These are phyloP conservation scores for Spodoptera littoralis DNA, from an alignment of 2,888 invertebrate species.

Conservation along the genomic window DNA sequence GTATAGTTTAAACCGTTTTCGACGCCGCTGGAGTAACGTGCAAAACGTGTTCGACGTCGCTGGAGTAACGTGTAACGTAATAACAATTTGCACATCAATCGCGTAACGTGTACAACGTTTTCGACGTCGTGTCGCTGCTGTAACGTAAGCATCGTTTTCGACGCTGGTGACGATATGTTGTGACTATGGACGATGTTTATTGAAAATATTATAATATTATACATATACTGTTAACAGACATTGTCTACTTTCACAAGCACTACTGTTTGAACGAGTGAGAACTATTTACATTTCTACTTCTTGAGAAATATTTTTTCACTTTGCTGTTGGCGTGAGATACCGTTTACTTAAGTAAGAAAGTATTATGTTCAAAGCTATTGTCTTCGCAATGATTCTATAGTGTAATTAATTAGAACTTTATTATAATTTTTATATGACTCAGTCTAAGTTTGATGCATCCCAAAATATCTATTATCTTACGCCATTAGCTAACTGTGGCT, in stretches of 20 bases:
- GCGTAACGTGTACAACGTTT: too few relatives aligned
- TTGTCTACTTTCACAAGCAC: constrained; percentile 37
- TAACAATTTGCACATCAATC: too few relatives aligned
- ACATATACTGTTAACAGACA: constrained; percentile 17
- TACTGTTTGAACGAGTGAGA: constrained; percentile 46
- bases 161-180: constrained; percentile 19
- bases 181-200: constrained; percentile 41
- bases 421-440: not conserved
- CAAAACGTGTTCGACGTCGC: too few relatives aligned
- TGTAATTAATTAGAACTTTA: too few relatives aligned
- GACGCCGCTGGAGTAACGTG: too few relatives aligned
- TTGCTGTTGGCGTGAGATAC: constrained; percentile 35
- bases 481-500: constrained; percentile 19
- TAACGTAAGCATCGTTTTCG: not conserved
- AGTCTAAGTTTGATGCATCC: not conserved
- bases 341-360: not conserved
- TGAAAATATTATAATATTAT: constrained; percentile 27
- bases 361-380: too few relatives aligned
- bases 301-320: constrained; percentile 34
- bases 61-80: too few relatives aligned
- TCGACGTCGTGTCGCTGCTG: constrained; percentile 5
- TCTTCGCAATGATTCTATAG: too few relatives aligned
- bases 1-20: not conserved
- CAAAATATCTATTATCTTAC: constrained; percentile 14
- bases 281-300: constrained; percentile 43